phyloP scores from a whole-genome alignment of 2,888 invertebrate genomes.

The Melolontha melolontha region DNA sequence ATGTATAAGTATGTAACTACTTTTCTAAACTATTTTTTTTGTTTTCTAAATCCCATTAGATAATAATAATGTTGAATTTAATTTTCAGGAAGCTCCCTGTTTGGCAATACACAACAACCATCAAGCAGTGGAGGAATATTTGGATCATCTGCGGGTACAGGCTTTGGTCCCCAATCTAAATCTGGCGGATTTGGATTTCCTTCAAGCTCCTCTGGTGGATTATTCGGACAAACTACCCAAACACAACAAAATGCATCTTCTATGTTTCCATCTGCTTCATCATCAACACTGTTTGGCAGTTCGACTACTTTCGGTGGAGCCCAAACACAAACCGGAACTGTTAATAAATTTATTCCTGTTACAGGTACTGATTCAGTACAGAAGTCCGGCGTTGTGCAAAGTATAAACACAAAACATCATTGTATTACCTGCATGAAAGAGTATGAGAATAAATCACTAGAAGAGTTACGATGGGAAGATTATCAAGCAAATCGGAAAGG shows the following conservation, averaged over 20 bases:
- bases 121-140: slow-evolving; percentile 73
- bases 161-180: slow-evolving; percentile 69
- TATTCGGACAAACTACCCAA: slow-evolving; percentile 68
- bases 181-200: slow-evolving; percentile 71
- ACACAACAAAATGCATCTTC: slow-evolving; percentile 61
- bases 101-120: slow-evolving; percentile 55
- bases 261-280: slow-evolving; percentile 57
- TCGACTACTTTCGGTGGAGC: slow-evolving; percentile 63
- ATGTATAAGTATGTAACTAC: not conserved
- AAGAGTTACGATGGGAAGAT: slow-evolving; percentile 94
- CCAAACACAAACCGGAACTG: slow-evolving; percentile 74
- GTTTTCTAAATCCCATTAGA: too few relatives aligned
- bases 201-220: slow-evolving; percentile 53
- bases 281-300: slow-evolving; percentile 67
- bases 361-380: slow-evolving; percentile 92
- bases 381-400: slow-evolving; percentile 86
- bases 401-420: slow-evolving; percentile 92
- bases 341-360: slow-evolving; percentile 87
- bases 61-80: not conserved
- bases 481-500: slow-evolving; percentile 93
- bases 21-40: too few relatives aligned
- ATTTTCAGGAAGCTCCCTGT: slow-evolving; percentile 47
- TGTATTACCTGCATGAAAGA: slow-evolving; percentile 99
- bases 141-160: slow-evolving; percentile 68
- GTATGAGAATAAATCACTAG: slow-evolving; percentile 93